phyloP scores from a whole-genome alignment of 2,797 vertebrate species.

The Moxostoma hubbsi region DNA sequence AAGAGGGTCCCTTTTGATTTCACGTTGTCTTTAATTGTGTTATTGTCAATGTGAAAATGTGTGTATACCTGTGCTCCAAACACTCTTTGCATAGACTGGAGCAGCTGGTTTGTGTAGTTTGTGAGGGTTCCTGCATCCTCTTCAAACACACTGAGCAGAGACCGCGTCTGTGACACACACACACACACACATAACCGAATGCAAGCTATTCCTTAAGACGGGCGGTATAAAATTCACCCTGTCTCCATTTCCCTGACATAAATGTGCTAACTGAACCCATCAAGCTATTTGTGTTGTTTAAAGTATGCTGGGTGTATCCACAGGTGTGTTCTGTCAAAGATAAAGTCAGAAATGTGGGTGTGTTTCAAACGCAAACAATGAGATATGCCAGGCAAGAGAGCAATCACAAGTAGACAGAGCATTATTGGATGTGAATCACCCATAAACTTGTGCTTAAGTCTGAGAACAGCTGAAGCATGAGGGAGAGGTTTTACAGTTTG shows the following conservation, averaged over 20 bases:
- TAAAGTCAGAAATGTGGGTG: slow-evolving; percentile 18
- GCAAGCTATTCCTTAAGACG: neutral
- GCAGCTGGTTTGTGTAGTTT: slow-evolving; percentile 94
- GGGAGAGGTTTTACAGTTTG: neutral
- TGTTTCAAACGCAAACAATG: slow-evolving; percentile 20
- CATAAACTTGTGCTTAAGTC: neutral
- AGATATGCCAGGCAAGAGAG: neutral
- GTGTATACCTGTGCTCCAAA: slow-evolving; percentile 93
- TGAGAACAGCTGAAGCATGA: slow-evolving; percentile 4
- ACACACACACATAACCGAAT: neutral
- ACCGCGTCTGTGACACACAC: slow-evolving; percentile 84
- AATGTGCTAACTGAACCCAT: neutral
- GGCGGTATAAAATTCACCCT: neutral
- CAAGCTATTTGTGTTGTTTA: neutral
- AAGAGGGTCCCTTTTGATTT: too few relatives aligned
- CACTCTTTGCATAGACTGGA: slow-evolving; percentile 95
- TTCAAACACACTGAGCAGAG: slow-evolving; percentile 97
- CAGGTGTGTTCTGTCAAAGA: slow-evolving; percentile 23
- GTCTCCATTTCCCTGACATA: too few relatives aligned
- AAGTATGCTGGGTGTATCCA: neutral
- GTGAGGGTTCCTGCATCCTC: slow-evolving; percentile 96
- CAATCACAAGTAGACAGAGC: slow-evolving; percentile 2
- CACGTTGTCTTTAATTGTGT: too few relatives aligned
- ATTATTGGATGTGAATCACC: slow-evolving; percentile 1
- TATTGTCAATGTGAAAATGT: slow-evolving; percentile 80